These are phyloP conservation scores for Heliothis subflexa DNA, from an alignment of 1,140 invertebrate genomes.

Conservation along the genomic window DNA sequence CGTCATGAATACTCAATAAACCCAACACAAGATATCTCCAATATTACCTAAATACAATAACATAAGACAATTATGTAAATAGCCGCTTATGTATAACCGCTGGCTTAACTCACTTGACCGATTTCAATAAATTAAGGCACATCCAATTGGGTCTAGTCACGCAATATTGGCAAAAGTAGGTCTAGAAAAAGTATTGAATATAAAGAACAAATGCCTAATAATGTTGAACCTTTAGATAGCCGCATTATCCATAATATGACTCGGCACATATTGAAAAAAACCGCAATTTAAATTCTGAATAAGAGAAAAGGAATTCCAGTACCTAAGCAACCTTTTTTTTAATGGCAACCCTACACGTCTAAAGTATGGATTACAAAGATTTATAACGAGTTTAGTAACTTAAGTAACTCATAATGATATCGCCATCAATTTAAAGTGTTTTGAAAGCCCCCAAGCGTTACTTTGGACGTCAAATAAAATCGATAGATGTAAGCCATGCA, in stretches of 20 bases:
- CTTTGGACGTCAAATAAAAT: background rate
- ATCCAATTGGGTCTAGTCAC: constrained; percentile 27
- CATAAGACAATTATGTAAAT: constrained; percentile 34
- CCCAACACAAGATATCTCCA: background rate
- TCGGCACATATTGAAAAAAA: background rate
- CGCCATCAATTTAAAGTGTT: constrained; percentile 9
- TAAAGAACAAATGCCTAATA: constrained; percentile 5
- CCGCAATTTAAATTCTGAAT: background rate
- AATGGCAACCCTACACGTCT: background rate
- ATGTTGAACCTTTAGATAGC: background rate
- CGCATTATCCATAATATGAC: background rate
- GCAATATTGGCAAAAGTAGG: constrained; percentile 26
- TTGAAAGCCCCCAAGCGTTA: background rate
- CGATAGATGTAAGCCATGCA: constrained; percentile 8
- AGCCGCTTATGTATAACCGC: constrained; percentile 2
- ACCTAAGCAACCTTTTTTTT: background rate
- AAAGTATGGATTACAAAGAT: constrained; percentile 1
- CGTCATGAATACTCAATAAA: background rate
- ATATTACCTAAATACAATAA: background rate
- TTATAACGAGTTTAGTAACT: background rate
- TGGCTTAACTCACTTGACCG: constrained; percentile 20
- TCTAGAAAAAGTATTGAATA: constrained; percentile 3
- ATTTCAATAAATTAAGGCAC: constrained; percentile 33
- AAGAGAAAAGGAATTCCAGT: background rate
- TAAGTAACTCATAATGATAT: constrained; percentile 16